Evolutionary conservation across 2,113 vertebrate genomes (phyloP), one percentile per base, ranked within the genome.

Genomic region (Sciurus niger): DNA sequence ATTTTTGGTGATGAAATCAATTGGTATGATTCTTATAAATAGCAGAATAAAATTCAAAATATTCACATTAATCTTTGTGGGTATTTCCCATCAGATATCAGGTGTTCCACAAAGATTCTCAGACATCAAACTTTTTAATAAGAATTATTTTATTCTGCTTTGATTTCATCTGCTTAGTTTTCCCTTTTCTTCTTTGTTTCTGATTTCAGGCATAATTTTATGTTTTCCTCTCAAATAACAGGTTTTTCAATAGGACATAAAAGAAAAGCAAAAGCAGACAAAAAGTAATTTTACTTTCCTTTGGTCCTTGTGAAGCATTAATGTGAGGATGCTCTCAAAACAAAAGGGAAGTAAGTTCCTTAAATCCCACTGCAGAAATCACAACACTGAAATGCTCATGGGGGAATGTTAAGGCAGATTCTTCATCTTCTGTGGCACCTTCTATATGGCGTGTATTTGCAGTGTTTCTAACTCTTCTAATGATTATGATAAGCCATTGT

Each of bases 231-330:
- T 94, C 72, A 93, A 91, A 77, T 88, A 34, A 80, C 8, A 80
- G 67, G 8, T 82, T 95, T 96, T 94, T 86, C 77, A 92, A 58
- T 2, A 51, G 22, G 43, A 55, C 34, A 70, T 85, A 46, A 92
- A 88, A 90, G n/a, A 93, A 95, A 93, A 95, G 17, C 63, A 84
- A 95, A 93, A 83, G 8, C 72, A 93, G 24, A 90, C 63, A 70
- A 95, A 70, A 70, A 34, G 4, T 76, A 60, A 82, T 55, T 77
- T 89, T 92, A 25, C 22, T n/a, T 96, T 89, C 58, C 40, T 46
- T 73, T 43, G 0, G 3, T 84, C 53, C 9, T 79, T 85, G 58
- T 82, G 34, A 92, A 89, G 37, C 30, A 93, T 76, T 68, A 48
- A 84, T 34, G 20, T 78, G 13, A 85, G n/a, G 22, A 90, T 84